A percentile compares a stretch with the other conserved stretches of the same genome.
phyloP scores from a whole-genome alignment of 2,888 invertebrate genomes.

The Napeogenes inachia region DNA sequence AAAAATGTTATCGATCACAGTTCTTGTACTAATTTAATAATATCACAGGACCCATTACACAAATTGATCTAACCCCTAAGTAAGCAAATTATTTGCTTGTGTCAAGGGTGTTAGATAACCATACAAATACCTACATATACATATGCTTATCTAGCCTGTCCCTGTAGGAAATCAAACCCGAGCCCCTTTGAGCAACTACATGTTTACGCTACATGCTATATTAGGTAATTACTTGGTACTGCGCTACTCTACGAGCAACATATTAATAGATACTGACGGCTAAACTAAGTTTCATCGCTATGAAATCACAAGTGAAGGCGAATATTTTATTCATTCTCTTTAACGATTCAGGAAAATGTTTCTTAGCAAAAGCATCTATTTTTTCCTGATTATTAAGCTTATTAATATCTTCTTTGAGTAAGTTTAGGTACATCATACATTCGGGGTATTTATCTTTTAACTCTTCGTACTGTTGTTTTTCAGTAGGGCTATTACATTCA shows the following conservation, averaged over 20 bases:
- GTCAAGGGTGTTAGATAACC: too few relatives aligned
- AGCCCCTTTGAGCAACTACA: too few relatives aligned
- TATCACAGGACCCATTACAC: too few relatives aligned
- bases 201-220: too few relatives aligned
- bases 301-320: conserved; percentile 42
- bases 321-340: conserved; percentile 43
- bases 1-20: too few relatives aligned
- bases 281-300: conserved; percentile 43
- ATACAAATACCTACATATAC: too few relatives aligned
- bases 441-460: conserved; percentile 35
- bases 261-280: conserved; percentile 40
- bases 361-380: conserved; percentile 41
- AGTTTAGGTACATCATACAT: conserved; percentile 35
- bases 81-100: too few relatives aligned
- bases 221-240: too few relatives aligned
- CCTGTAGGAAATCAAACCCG: too few relatives aligned
- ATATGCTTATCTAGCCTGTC: too few relatives aligned
- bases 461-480: conserved; percentile 41
- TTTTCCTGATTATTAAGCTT: conserved; percentile 40
- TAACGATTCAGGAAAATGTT: conserved; percentile 42
- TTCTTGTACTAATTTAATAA: too few relatives aligned
- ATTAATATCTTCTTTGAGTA: conserved; percentile 36
- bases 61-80: too few relatives aligned
- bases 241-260: background rate
- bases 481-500: conserved; percentile 37